phyloP scores from a whole-genome alignment of 2,113 vertebrate genomes.

The Naja naja region DNA sequence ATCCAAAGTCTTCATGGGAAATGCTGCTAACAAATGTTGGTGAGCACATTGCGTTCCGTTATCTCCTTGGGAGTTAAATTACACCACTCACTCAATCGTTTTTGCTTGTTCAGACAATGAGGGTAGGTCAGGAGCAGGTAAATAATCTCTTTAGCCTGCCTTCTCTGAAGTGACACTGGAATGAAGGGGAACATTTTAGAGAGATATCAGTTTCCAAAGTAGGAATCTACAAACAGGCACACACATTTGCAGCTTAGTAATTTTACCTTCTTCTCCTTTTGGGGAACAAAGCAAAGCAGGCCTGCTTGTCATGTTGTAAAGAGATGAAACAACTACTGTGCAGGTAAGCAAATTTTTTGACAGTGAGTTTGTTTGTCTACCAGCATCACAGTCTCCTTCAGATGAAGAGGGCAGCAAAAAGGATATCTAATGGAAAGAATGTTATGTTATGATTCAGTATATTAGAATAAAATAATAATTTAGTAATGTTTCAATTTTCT shows the following conservation, averaged over 20 bases:
- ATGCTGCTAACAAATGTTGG: constrained; percentile 17
- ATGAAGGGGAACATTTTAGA: constrained; percentile 27
- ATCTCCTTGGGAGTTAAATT: constrained; percentile 28
- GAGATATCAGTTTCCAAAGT: constrained; percentile 17
- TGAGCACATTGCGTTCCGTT: constrained; percentile 14
- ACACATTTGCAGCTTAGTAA: constrained; percentile 31
- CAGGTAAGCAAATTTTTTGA: neutral
- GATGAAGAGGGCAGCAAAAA: neutral
- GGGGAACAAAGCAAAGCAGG: constrained; percentile 10
- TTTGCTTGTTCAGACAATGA: constrained; percentile 35
- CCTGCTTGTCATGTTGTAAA: constrained; percentile 10
- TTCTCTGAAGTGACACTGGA: constrained; percentile 29
- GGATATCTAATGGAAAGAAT: neutral
- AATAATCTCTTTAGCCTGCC: constrained; percentile 22
- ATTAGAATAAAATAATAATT: neutral
- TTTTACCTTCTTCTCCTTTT: constrained; percentile 17
- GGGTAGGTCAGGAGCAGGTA: constrained; percentile 18
- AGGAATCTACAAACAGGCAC: constrained; percentile 26
- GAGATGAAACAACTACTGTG: constrained; percentile 2
- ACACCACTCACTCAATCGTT: constrained; percentile 24
- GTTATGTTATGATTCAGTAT: neutral
- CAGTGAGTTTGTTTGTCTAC: constrained; percentile 1
- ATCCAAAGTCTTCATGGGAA: constrained; percentile 27
- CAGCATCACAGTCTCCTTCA: neutral
- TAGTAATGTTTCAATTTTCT: neutral